Percentiles rank a stretch among this genome's conserved stretches.
Conservation (phyloP, 1,140 invertebrate species). For the Globodera rostochiensis region DNA sequence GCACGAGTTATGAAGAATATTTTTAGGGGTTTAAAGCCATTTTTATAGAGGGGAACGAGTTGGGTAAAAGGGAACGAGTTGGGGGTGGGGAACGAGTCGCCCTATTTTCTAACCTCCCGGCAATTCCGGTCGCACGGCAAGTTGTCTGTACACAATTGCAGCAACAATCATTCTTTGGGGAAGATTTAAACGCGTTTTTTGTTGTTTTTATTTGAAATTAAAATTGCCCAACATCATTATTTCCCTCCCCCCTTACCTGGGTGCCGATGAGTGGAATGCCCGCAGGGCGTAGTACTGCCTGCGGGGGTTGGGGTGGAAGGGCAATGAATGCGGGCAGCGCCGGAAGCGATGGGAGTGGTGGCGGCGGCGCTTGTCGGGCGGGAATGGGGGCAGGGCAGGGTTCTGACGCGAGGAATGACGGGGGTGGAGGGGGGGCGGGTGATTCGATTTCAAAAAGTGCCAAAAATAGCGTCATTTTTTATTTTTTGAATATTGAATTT, state of each 20-base stretch:
- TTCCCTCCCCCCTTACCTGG: neutral
- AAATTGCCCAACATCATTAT: neutral
- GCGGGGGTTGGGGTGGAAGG: neutral
- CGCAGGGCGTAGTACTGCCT: neutral
- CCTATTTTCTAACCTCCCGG: conserved; percentile 1
- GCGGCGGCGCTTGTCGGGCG: conserved; percentile 6
- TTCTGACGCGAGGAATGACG: neutral
- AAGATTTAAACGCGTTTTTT: neutral
- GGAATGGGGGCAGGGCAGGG: conserved; percentile 15
- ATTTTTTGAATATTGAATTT: neutral
- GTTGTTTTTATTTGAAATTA: neutral
- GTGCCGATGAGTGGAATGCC: neutral
- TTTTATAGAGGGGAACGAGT: neutral
- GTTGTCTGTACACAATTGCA: conserved; percentile 22
- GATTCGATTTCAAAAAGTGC: no score
- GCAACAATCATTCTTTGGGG: conserved; percentile 27
- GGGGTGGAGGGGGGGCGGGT: no score
- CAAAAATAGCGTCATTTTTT: neutral
- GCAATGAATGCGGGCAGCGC: neutral
- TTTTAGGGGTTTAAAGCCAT: no score
- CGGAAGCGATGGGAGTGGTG: neutral
- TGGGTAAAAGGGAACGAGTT: neutral
- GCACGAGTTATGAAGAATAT: no score
- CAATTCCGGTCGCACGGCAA: conserved; percentile 3
- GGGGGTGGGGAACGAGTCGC: no score